Base-by-base conservation (phyloP, 2,797 vertebrate genomes). In the Onychomys arenicola region DNA sequence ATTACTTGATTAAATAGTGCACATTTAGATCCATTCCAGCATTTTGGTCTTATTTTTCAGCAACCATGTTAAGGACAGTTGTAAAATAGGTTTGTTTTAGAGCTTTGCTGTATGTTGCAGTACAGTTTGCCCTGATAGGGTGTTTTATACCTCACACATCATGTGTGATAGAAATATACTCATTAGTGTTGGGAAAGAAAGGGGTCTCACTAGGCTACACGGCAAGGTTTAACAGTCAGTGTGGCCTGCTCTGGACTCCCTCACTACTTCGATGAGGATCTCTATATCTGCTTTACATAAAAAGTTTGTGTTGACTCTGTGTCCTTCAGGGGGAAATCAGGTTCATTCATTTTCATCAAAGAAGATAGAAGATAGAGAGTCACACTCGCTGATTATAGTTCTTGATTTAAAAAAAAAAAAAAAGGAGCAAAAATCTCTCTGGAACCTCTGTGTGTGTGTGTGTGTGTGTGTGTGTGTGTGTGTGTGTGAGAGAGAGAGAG, bases 21-120 rank as follows among this genome's bases (percentile, higher is more conserved):
- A 34, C 61, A 69, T 69, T 69, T 61, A 69, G 61, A 55, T 78
- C 34, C 90, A 29, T 40, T 65, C 69, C 73, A 76, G 34, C 17
- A 90, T 85, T 92, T 90, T 65, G 75, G 69, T 63, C 52, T 67
- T 96, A 32, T 78, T 89, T 16, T 88, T 93, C 85, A 94, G 1
- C 49, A 49, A 32, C 21, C 34, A 85, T 82, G 81, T 92, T 88
- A 92, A 93, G 61, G 84, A 80, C 10, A 67, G 82, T 67, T 23
- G 59, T 81, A 49, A 32, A 90, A 65, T 27, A 73, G 32, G 59
- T 71, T 55, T 92, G 52, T 78, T 89, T 61, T 81, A 16, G 81
- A 92, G 25, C 23, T 81, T 87, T 59, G 13, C 83, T 23, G 61
- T 95, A 67, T 78, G 89, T 97, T 89, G 19, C 21, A 57, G 19